Evolutionary conservation across 2,797 vertebrate genomes (phyloP).

Genomic region (Lagorchestes hirsutus): DNA sequence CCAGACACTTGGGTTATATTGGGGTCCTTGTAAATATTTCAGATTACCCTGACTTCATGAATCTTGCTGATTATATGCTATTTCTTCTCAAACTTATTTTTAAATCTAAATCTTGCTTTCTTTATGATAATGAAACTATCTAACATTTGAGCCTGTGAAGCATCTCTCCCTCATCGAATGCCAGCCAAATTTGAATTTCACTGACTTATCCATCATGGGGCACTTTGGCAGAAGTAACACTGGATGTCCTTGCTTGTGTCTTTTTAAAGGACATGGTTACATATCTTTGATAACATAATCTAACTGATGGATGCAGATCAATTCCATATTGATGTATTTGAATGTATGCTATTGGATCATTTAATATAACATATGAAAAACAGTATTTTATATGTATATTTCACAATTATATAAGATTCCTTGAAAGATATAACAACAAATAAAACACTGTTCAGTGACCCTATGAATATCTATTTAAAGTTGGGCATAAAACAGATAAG

Average conservation of each 20-base stretch:
- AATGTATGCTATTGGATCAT: not conserved
- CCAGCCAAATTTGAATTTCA: not conserved
- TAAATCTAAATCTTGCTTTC: not conserved
- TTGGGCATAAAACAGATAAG: not conserved
- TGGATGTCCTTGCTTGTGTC: not conserved
- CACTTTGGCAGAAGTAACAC: not conserved
- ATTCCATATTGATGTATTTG: not conserved
- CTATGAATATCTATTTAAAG: not conserved
- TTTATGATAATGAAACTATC: conserved; percentile 33
- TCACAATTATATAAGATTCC: not conserved
- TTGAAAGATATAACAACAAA: not conserved
- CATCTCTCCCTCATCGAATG: not conserved
- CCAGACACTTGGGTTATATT: not conserved
- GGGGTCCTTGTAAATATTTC: not conserved
- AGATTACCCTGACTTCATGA: not conserved
- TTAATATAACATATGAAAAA: not conserved
- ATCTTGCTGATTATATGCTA: not conserved
- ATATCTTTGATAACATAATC: not conserved
- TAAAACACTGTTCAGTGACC: not conserved
- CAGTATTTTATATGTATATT: not conserved
- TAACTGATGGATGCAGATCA: not conserved
- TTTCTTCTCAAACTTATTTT: not conserved
- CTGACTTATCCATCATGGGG: not conserved
- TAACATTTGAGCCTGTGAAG: conserved; percentile 14
- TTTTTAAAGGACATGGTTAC: not conserved